A percentile compares a stretch with the other conserved stretches of the same genome.
Evolutionary conservation across 2,797 vertebrate genomes (phyloP).

Genomic region (Lerista edwardsae): DNA sequence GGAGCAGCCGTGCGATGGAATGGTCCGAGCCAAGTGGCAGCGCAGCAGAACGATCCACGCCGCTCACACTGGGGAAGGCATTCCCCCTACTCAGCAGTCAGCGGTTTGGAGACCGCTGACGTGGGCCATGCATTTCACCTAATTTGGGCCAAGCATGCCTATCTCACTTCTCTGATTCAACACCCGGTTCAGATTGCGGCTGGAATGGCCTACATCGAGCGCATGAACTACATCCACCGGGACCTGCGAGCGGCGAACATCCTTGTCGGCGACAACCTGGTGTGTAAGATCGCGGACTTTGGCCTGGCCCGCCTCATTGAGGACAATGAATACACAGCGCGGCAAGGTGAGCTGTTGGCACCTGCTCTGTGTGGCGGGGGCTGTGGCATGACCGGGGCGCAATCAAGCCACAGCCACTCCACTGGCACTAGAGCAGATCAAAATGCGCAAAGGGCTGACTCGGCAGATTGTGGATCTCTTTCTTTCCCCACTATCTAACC

Average conservation of each 20-base stretch:
- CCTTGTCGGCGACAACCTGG: constrained; percentile 92
- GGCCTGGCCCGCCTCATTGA: constrained; percentile 94
- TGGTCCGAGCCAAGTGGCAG: no score
- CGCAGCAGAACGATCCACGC: no score
- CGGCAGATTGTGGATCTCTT: no score
- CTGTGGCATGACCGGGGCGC: background rate
- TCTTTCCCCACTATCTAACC: background rate
- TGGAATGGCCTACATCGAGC: constrained; percentile 96
- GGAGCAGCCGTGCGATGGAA: no score
- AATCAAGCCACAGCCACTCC: background rate
- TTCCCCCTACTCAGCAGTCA: no score
- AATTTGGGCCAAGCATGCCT: background rate
- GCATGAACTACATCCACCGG: constrained; percentile 98
- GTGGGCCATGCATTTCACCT: no score
- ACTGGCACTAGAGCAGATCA: background rate
- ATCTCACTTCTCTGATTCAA: background rate
- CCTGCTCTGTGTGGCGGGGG: background rate
- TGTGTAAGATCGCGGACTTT: constrained; percentile 97
- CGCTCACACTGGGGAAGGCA: no score
- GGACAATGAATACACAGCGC: constrained; percentile 94
- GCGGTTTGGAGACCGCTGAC: no score
- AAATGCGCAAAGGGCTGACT: background rate
- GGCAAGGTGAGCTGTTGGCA: constrained; percentile 84
- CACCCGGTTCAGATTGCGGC: constrained; percentile 83
- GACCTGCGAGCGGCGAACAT: constrained; percentile 96